Percentiles rank a stretch among this genome's conserved stretches.
Conservation (phyloP, 2,888 invertebrate species). For the Smittia aterrima region DNA sequence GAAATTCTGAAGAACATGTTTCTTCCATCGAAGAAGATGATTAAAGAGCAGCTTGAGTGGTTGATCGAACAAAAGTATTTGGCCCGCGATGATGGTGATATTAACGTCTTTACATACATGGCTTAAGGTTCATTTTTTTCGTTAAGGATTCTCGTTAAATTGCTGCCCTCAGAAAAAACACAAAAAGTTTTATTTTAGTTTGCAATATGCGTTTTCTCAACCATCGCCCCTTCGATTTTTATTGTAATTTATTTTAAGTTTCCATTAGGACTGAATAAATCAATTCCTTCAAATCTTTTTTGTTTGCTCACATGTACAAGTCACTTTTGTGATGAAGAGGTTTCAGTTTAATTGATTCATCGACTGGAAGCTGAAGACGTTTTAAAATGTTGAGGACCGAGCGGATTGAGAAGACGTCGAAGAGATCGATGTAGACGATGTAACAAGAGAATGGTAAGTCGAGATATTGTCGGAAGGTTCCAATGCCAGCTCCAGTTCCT, state of each 20-base stretch:
- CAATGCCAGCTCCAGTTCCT: constrained; percentile 50
- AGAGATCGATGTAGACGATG: constrained; percentile 23
- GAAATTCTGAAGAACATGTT: constrained; percentile 99
- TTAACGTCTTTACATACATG: constrained; percentile 97
- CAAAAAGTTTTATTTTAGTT: constrained; percentile 6
- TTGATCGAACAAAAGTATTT: constrained; percentile 98
- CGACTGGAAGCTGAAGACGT: not conserved
- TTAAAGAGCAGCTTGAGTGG: constrained; percentile 99
- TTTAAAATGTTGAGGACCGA: not conserved
- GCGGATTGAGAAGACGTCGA: not conserved
- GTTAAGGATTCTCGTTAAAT: not conserved
- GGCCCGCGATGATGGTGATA: constrained; percentile 93
- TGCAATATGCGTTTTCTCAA: not conserved
- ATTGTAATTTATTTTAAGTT: constrained; percentile 5
- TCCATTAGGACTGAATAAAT: constrained; percentile 10
- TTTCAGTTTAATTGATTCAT: not conserved
- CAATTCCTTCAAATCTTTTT: constrained; percentile 17
- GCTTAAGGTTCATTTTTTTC: constrained; percentile 59
- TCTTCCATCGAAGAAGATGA: constrained; percentile 97
- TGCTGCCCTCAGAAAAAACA: not conserved
- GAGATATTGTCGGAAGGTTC: not conserved
- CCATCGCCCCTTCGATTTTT: not conserved
- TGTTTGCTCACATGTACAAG: constrained; percentile 14
- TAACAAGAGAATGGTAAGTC: not conserved
- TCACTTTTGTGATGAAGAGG: constrained; percentile 9